These are phyloP conservation scores for Miltochrista miniata DNA, from an alignment of 2,888 invertebrate genomes.

Conservation along the genomic window DNA sequence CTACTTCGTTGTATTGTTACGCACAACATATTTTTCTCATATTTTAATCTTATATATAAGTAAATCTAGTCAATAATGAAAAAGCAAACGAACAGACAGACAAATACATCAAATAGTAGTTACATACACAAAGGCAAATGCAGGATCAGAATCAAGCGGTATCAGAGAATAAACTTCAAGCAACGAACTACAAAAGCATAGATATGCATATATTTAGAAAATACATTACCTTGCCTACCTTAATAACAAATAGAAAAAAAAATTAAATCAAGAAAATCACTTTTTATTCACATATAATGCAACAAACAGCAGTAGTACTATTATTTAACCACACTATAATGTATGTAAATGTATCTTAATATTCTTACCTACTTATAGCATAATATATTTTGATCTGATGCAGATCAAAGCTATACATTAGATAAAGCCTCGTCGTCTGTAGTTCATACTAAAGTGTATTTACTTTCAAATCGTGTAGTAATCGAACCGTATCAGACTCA, in stretches of 20 bases:
- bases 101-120: too few relatives aligned
- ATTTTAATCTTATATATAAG: too few relatives aligned
- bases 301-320: conserved; percentile 29
- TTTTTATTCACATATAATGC: conserved; percentile 36
- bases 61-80: too few relatives aligned
- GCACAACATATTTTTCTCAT: too few relatives aligned
- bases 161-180: too few relatives aligned
- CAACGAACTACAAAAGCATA: too few relatives aligned
- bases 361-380: conserved; percentile 25
- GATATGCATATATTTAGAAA: too few relatives aligned
- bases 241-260: conserved; percentile 10
- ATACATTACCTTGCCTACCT: background rate
- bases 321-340: background rate
- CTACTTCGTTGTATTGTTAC: too few relatives aligned
- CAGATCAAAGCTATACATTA: conserved; percentile 62
- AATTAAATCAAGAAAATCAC: conserved; percentile 31
- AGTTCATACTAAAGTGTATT: conserved; percentile 33
- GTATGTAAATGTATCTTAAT: conserved; percentile 18
- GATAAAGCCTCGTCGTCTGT: conserved; percentile 61
- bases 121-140: too few relatives aligned
- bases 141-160: too few relatives aligned
- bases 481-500: too few relatives aligned
- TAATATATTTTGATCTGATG: conserved; percentile 68
- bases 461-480: conserved; percentile 1
- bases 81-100: too few relatives aligned